Base-by-base conservation (phyloP, 2,797 vertebrate species). In the Gallinago stenura region DNA sequence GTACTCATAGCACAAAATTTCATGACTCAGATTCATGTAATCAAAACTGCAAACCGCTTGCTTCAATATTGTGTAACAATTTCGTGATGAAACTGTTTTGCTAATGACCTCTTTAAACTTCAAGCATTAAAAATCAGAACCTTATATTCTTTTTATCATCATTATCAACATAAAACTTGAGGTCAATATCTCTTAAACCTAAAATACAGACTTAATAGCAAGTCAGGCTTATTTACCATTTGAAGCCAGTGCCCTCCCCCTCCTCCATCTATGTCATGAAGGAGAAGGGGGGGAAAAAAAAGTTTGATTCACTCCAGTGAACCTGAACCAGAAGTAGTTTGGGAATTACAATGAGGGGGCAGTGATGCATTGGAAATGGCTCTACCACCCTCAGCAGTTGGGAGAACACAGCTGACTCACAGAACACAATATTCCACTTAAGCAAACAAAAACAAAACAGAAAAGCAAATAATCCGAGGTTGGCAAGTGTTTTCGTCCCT, bases 11-110 rank as follows among this genome's bases (percentile, higher is more conserved):
- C 93, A 95, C 80, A 96, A 95, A 95, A 91, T 94, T 85, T 95
- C 96, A 96, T 96, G 96, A 96, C 95, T 96, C 96, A 96, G 94
- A 94, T 93, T 84, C 80, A 57, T 79, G 94, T 80, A 96, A 94
- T 97, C 96, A 97, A 93, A 96, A 87, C 91, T 87, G 83, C 85
- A 95, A 96, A 96, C 95, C 77, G 58, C 93, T 96, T 84, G 83
- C 95, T 96, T 94, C 95, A 90, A 93, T 91, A 89, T 94, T 96
- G 96, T 96, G 96, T 73, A 96, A 96, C 87, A n/a, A 95, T 68
- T 86, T 54, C 0, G 14, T 96, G 93, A 95, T 89, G 95, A 93
- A 97, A 96, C 89, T 94, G 89, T 93, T 96, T 93, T 79, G 85
- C 87, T 92, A 93, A 94, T 79, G 83, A 93, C 75, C 90, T 94